Conservation (phyloP, 2,888 invertebrate genomes). For the Pherbina coryleti region DNA sequence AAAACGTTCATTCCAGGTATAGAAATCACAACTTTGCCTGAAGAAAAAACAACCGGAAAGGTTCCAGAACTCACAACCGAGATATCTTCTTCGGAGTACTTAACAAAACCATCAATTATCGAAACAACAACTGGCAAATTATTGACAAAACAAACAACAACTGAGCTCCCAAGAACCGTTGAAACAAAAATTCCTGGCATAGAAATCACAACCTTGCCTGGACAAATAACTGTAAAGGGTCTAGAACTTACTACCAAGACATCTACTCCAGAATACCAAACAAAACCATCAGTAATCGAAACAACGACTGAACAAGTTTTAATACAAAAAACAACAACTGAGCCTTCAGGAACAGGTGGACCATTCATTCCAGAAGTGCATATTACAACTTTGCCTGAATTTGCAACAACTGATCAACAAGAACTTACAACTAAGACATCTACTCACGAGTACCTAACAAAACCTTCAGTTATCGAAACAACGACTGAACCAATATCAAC, state of each 20-base stretch:
- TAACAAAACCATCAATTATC: background rate
- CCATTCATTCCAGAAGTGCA: too few species aligned
- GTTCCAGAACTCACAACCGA: background rate
- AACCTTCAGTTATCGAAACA: too few species aligned
- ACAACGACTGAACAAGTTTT: background rate
- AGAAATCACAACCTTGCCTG: background rate
- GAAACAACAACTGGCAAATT: conserved; percentile 5
- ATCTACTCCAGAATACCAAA: background rate
- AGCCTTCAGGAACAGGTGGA: too few species aligned
- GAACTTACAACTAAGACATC: too few species aligned
- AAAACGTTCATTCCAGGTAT: too few species aligned
- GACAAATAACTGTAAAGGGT: background rate
- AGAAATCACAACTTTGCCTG: too few species aligned
- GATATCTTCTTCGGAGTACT: background rate
- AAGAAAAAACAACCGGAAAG: too few species aligned
- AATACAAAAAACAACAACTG: too few species aligned
- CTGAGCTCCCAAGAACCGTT: background rate
- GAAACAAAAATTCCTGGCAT: background rate
- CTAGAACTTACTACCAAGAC: background rate
- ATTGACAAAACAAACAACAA: background rate
- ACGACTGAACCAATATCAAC: background rate
- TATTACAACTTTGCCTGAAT: background rate
- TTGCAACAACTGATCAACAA: background rate
- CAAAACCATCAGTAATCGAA: background rate
- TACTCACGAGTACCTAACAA: too few species aligned